Percentiles rank a stretch among this genome's conserved stretches.
phyloP scores from a whole-genome alignment of 2,797 vertebrate species.

The Xiphorhynchus erythropygius region DNA sequence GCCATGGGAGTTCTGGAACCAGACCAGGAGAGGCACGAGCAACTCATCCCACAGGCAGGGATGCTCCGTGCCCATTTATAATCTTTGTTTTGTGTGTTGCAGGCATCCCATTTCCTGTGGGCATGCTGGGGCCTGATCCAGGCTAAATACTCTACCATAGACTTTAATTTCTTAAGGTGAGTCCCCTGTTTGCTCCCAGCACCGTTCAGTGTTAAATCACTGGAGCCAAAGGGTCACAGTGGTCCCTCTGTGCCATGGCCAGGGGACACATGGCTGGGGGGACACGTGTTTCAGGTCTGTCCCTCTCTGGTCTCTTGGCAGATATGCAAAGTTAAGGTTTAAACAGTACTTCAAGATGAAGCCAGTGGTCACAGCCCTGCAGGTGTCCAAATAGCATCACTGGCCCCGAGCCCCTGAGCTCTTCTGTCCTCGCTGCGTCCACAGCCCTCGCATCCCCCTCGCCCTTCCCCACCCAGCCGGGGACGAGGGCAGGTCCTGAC shows the following conservation, averaged over 20 bases:
- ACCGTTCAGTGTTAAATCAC: rapidly evolving
- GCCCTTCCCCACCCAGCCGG: not conserved
- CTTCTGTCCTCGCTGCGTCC: not conserved
- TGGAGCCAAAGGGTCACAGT: not conserved
- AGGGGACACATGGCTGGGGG: not conserved
- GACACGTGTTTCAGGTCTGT: not conserved
- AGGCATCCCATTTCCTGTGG: slow-evolving; percentile 98
- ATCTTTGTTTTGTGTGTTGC: not conserved
- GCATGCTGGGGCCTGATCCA: slow-evolving; percentile 97
- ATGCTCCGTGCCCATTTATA: rapidly evolving
- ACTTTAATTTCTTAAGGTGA: slow-evolving; percentile 96
- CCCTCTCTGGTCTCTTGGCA: slow-evolving; percentile 48
- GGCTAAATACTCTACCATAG: slow-evolving; percentile 93
- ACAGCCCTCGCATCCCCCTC: not conserved
- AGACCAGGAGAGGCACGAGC: rapidly evolving
- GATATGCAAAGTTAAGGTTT: slow-evolving; percentile 94
- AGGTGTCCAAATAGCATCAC: slow-evolving; percentile 84
- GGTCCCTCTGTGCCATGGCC: rapidly evolving
- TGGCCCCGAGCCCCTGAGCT: not conserved
- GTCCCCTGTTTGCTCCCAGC: rapidly evolving
- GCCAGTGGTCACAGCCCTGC: slow-evolving; percentile 85
- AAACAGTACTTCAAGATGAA: slow-evolving; percentile 96
- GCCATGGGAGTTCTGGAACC: not conserved
- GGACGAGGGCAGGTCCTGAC: not conserved
- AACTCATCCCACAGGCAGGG: rapidly evolving